phyloP scores from a whole-genome alignment of 2,888 invertebrate genomes.

The Blastobasis adustella region DNA sequence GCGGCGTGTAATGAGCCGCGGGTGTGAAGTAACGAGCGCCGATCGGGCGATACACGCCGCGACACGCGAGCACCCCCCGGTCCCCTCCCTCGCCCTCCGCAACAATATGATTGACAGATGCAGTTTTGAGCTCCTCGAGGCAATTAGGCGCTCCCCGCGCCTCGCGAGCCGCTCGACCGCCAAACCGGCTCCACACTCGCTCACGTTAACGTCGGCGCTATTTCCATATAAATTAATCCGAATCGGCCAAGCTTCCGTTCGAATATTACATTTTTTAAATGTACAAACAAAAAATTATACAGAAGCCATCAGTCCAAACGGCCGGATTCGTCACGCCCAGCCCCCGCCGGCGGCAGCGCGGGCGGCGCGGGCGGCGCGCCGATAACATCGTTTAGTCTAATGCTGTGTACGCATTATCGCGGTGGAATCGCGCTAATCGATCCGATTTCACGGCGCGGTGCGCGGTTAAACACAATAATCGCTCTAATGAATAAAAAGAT shows the following conservation, averaged over 20 bases:
- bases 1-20: constrained; percentile 7
- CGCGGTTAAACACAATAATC: constrained; percentile 50
- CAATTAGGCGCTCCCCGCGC: not conserved
- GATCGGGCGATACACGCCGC: constrained; percentile 12
- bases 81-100: too few species aligned
- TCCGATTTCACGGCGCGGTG: constrained; percentile 56
- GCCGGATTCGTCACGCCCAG: constrained; percentile 46
- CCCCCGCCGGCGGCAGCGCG: constrained; percentile 18
- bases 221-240: constrained; percentile 7
- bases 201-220: not conserved
- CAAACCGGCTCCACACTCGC: not conserved
- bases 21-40: constrained; percentile 28
- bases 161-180: not conserved
- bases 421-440: constrained; percentile 46
- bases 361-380: too few species aligned
- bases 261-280: constrained; percentile 10
- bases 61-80: constrained; percentile 18
- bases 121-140: too few species aligned
- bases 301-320: constrained; percentile 47
- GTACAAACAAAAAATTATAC: constrained; percentile 17
- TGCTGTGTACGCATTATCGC: constrained; percentile 22
- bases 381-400: constrained; percentile 32
- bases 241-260: constrained; percentile 8
- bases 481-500: constrained; percentile 56
- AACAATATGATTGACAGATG: too few species aligned